Conservation (phyloP, 1,140 invertebrate species). For the Pseudomyrmex flavicornis region DNA sequence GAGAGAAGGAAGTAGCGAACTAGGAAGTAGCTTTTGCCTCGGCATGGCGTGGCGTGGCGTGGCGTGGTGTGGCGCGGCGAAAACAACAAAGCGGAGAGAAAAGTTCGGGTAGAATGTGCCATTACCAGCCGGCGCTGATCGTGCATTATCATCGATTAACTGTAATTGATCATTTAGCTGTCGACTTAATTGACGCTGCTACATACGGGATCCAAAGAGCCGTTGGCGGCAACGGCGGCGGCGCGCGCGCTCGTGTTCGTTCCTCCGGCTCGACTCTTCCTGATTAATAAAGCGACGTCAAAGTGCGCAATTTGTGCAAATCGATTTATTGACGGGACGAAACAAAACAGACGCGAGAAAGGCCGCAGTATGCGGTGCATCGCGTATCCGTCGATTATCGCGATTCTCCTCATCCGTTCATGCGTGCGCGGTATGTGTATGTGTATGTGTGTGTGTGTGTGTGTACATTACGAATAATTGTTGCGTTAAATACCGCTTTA, state of each 20-base stretch:
- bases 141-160: conserved; percentile 63
- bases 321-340: conserved; percentile 55
- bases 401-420: neutral
- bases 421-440: conserved; percentile 1
- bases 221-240: neutral
- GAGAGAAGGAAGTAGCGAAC: conserved; percentile 1
- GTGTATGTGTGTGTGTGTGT: conserved; percentile 28
- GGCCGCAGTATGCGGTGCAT: neutral
- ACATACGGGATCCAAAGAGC: conserved; percentile 33
- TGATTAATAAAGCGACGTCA: conserved; percentile 60
- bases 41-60: neutral
- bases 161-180: conserved; percentile 63
- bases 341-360: conserved; percentile 44
- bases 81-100: conserved; percentile 30
- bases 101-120: conserved; percentile 65
- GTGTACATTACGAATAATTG: conserved; percentile 56
- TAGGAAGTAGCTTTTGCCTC: conserved; percentile 39
- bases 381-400: conserved; percentile 57
- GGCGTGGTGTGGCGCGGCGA: conserved; percentile 10
- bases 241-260: conserved; percentile 35
- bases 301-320: conserved; percentile 57
- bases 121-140: conserved; percentile 66
- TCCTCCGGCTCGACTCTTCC: conserved; percentile 50
- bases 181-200: conserved; percentile 57
- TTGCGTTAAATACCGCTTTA: conserved; percentile 44